Evolutionary conservation across 2,113 vertebrate genomes (phyloP), one percentile per base, ranked within the genome.

Genomic region (human): DNA sequence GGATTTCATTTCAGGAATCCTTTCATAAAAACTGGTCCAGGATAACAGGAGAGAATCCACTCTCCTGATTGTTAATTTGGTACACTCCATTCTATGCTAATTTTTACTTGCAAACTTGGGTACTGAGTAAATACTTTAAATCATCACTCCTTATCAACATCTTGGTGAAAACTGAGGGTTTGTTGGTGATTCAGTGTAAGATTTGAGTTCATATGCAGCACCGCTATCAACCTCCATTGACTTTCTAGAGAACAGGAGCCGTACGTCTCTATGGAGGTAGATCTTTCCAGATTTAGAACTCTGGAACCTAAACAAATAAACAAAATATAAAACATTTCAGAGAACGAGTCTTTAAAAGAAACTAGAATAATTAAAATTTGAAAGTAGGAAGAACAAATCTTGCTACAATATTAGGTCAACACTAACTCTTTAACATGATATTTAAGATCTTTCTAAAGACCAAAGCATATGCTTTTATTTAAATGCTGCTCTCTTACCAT

Each of bases 261-360:
- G 99, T 97, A 99, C 99, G 98, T 99, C 99, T 99, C 99, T 99
- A 97, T 99, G 99, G 99, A 99, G 99, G 99, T 99, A 99, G 99
- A 99, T 99, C 99, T 99, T 99, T 98, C 99, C 99, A 99, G 99
- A 99, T 99, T 99, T 99, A 40, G 99, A 99, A 99, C 99, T 99
- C 99, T 99, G 99, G 99, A 99, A 99, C 99, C 99, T 99, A 98
- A 86, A 90, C 30, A 85, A 95, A 95, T 94, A 97, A 81, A 97
- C 8, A 98, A 13, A 94, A 75, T 72, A 97, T 8, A 6, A 52
- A 66, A 94, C 22, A 84, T 90, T 79, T 96, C 30, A 84, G 32
- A 92, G 6, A 82, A 57, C 2, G 35, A 93, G 90, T 94, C 48
- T 85, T 93, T 78, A 85, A 93, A 88, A 25, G 20, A 84, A 50